Conservation (phyloP, 2,888 invertebrate species). For the Stictocephala bisonia region DNA sequence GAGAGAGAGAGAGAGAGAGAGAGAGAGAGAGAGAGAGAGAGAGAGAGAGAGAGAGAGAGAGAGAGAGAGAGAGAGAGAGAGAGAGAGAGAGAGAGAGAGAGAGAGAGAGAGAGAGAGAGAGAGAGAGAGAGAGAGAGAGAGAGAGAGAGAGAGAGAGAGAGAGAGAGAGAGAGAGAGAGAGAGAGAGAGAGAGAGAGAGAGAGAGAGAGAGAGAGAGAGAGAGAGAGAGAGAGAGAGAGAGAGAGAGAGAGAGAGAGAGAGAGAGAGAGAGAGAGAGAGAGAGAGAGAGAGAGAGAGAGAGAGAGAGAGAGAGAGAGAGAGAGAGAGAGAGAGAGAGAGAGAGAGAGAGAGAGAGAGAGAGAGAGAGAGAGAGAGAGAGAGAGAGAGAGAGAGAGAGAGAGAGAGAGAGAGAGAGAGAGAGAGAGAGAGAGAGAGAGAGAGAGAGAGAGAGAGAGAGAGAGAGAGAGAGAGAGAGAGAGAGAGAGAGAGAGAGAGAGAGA, state of each 20-base stretch:
- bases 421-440: not conserved
- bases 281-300: slow-evolving; percentile 46
- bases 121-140: slow-evolving; percentile 47
- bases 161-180: slow-evolving; percentile 43
- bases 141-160: slow-evolving; percentile 51
- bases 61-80: slow-evolving; percentile 22
- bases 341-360: slow-evolving; percentile 33
- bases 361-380: slow-evolving; percentile 40
- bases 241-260: not conserved
- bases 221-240: slow-evolving; percentile 50
- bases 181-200: not conserved
- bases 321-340: slow-evolving; percentile 26
- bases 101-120: slow-evolving; percentile 27
- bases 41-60: slow-evolving; percentile 5
- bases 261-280: slow-evolving; percentile 35
- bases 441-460: not conserved
- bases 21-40: slow-evolving; percentile 15
- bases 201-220: not conserved
- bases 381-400: slow-evolving; percentile 20
- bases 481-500: slow-evolving; percentile 36
- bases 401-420: not conserved
- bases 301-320: slow-evolving; percentile 42
- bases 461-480: slow-evolving; percentile 11
- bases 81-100: slow-evolving; percentile 46
- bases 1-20: slow-evolving; percentile 52